Evolutionary conservation across 2,888 invertebrate species (phyloP), one percentile per base, ranked within the genome.

Genomic region (Dasypogon diadema): DNA sequence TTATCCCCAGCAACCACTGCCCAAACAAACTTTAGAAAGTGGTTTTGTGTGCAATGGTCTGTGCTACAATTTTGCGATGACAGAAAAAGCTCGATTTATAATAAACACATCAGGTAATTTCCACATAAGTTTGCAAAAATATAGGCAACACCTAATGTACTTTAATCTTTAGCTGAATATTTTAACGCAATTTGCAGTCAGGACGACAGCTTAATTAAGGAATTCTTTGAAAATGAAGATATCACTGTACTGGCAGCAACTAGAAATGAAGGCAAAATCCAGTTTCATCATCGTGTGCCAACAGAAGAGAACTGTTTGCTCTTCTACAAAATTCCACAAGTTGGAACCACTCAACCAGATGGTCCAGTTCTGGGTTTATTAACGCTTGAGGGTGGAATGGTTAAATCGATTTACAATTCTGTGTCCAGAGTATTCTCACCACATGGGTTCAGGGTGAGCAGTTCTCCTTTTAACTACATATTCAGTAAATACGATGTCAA

Each of bases 321-420:
- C 58, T 86, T 86, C 81, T 86, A 87, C 81, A 86, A 86, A 83
- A 85, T 85, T 81, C 85, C 86, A 80, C 83, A 84, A 81, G 82
- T 85, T 79, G 83, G 82, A 51, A 77, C 77, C 26, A 65, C 77
- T 75, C 34, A 42, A 46, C 63, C 48, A 34, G 30, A 74, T 14
- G 48, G 30, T 63, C 60, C 65, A 46, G 65, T 76, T 12, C 81
- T 86, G 81, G 86, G 86, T 80, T 84, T 86, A 82, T 81, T 86
- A 80, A 87, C 86, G 77, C 83, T 86, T 63, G 86, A 86, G 81
- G 86, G 87, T 80, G 87, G 86, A 75, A 81, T 86, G 82, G 85
- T 86, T 80, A 87, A 86, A 84, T 86, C 86, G 81, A 86, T 86
- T 83, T 86, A 86, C 82, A 86, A 86, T 84, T 87, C 87, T 76